Evolutionary conservation across 2,888 invertebrate species (phyloP).

Genomic region (Mantis religiosa): DNA sequence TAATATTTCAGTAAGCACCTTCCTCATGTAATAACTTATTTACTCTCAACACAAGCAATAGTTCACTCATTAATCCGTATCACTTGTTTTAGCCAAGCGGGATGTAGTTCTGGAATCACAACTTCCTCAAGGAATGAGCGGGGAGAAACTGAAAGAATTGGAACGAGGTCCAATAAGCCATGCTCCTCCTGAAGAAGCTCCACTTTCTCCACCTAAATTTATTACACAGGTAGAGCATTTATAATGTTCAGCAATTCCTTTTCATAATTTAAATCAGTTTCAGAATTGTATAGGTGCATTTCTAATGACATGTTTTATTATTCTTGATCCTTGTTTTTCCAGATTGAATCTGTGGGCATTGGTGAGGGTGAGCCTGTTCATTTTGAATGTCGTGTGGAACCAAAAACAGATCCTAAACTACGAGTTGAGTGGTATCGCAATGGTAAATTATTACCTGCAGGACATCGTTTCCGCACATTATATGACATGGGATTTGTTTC

Average conservation of each 20-base stretch:
- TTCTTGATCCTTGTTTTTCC: slow-evolving; percentile 7
- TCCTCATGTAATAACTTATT: too few relatives aligned
- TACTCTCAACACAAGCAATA: not conserved
- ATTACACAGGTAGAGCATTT: slow-evolving; percentile 55
- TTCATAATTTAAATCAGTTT: too few relatives aligned
- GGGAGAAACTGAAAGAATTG: slow-evolving; percentile 84
- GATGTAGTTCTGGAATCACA: slow-evolving; percentile 85
- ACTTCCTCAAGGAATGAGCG: slow-evolving; percentile 86
- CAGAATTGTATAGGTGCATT: not conserved
- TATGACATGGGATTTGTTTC: slow-evolving; percentile 94
- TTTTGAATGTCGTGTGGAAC: slow-evolving; percentile 93
- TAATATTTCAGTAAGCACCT: too few relatives aligned
- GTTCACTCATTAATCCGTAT: not conserved
- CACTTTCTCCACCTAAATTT: slow-evolving; percentile 77
- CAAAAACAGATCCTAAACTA: slow-evolving; percentile 87
- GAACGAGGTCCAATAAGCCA: slow-evolving; percentile 77
- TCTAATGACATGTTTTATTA: not conserved
- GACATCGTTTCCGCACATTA: slow-evolving; percentile 87
- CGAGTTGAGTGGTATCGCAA: slow-evolving; percentile 92
- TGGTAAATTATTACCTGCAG: slow-evolving; percentile 80
- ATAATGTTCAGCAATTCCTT: not conserved
- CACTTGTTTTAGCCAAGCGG: slow-evolving; percentile 46
- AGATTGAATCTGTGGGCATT: slow-evolving; percentile 77
- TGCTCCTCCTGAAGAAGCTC: slow-evolving; percentile 65
- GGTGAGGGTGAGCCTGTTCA: slow-evolving; percentile 90